A percentile compares a stretch with the other conserved stretches of the same genome.
These are phyloP conservation scores for Caenorhabditis sp. DNA, from an alignment of 2,888 invertebrate genomes.

Conservation along the genomic window DNA sequence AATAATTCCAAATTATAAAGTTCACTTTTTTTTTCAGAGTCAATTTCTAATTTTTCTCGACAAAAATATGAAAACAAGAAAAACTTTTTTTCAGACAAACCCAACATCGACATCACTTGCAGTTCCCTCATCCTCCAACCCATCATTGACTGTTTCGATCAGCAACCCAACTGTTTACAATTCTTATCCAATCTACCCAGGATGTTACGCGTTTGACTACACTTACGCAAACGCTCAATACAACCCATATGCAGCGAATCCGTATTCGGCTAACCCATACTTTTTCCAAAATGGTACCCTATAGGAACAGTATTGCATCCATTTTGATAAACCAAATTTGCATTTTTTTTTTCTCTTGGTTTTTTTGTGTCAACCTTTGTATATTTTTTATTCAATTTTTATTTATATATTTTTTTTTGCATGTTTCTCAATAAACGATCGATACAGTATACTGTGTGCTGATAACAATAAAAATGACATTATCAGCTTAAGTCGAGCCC, in stretches of 20 bases:
- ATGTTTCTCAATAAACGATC: neutral
- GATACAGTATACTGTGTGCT: neutral
- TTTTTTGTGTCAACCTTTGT: neutral
- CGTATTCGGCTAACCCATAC: conserved; percentile 28
- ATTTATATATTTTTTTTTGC: neutral
- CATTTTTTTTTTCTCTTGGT: conserved; percentile 2
- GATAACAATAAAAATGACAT: neutral
- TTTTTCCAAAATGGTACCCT: conserved; percentile 27
- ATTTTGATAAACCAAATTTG: neutral
- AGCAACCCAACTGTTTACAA: conserved; percentile 36
- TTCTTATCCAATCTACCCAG: conserved; percentile 29
- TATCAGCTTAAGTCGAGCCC: neutral
- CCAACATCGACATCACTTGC: conserved; percentile 14
- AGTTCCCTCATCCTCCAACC: conserved; percentile 1
- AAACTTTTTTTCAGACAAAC: neutral
- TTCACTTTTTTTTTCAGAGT: neutral
- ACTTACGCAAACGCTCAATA: conserved; percentile 23
- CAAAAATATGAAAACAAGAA: no score
- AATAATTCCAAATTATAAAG: neutral
- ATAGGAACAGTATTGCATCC: conserved; percentile 14
- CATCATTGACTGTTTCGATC: conserved; percentile 8
- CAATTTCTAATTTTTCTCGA: no score
- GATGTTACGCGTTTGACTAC: conserved; percentile 26
- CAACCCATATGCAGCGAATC: conserved; percentile 12
- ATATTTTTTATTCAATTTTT: neutral